Base-by-base conservation (phyloP, 1,140 invertebrate species). In the Spodoptera litura region DNA sequence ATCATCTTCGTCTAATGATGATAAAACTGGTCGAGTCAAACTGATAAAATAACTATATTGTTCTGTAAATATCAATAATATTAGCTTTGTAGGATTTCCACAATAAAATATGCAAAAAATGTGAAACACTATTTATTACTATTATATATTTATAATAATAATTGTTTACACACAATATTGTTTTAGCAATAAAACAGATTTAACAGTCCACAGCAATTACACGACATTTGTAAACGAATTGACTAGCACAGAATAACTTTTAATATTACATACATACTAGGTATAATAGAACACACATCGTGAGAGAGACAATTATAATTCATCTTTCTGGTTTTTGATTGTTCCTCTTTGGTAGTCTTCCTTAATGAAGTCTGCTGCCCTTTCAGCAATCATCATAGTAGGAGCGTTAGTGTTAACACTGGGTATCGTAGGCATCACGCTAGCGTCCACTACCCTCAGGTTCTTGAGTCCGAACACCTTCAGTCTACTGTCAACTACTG, bases 301-400 rank as follows among this genome's bases (percentile, higher is more conserved):
- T 44, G 9, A 44, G 38, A 44, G 0, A 44, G 6, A 38, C 3
- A 25, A 9, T 85, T 84, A 91, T 10, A 91, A 78, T 78, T 90
- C 88, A 68, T 89, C 88, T 78, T 82, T 88, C 61, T 31, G 72
- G 27, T 38, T 56, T 58, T 52, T 25, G 11, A 61, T 8, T 44
- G 38, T 44, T 44, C 38, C 15, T 66, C n/a, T 56, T 49, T 51
- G 75, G 83, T 88, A 95, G 82, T 96, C 96, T 81, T 95, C 91
- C 81, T 97, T 97, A 27, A 99, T 98, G 85, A 98, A 95, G 88
- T 98, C 97, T 0, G 98, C 96, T 0, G 96, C 97, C 87, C 97
- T 97, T 91, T 99, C 98, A 0, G 96, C 98, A 56, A 99, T 97
- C 98, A 99, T 98, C 82, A 96, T 96, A 3, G 96, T 95, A 0